Evolutionary conservation across 2,113 vertebrate genomes (phyloP).

Genomic region (Pollachius pollachius): DNA sequence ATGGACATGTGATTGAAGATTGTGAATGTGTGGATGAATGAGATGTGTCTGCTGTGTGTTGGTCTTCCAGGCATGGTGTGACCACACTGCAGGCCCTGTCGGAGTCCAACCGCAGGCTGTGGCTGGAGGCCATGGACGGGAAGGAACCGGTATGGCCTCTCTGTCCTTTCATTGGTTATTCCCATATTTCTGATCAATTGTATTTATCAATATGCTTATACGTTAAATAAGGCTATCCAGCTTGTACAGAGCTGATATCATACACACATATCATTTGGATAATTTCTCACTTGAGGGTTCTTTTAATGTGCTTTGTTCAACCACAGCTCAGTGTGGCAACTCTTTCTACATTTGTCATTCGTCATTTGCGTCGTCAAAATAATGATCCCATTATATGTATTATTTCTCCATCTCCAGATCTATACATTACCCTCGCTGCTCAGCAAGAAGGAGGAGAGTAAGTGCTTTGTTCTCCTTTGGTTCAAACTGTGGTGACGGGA

Average conservation of each 20-base stretch:
- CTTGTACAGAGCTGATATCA: too few species aligned
- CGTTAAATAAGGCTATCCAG: too few species aligned
- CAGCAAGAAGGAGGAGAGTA: constrained; percentile 98
- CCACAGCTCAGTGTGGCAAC: too few species aligned
- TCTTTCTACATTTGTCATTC: background rate
- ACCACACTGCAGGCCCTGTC: constrained; percentile 93
- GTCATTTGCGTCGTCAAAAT: background rate
- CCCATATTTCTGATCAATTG: background rate
- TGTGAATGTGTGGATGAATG: background rate
- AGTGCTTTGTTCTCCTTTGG: constrained; percentile 51
- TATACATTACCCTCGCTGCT: constrained; percentile 94
- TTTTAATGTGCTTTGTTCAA: too few species aligned
- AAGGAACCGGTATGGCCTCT: constrained; percentile 86
- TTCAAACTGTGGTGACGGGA: background rate
- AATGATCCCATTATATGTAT: background rate
- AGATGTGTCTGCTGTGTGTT: background rate
- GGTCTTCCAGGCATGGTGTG: constrained; percentile 82
- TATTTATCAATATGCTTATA: too few species aligned
- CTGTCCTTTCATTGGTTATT: background rate
- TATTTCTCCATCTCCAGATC: constrained; percentile 76
- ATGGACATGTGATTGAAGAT: too few species aligned
- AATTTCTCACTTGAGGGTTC: too few species aligned
- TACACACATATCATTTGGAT: too few species aligned
- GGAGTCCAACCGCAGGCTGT: constrained; percentile 90
- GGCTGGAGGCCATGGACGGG: constrained; percentile 98